Base-by-base conservation (phyloP, 2,888 invertebrate genomes). In the Tortricodes alternella region DNA sequence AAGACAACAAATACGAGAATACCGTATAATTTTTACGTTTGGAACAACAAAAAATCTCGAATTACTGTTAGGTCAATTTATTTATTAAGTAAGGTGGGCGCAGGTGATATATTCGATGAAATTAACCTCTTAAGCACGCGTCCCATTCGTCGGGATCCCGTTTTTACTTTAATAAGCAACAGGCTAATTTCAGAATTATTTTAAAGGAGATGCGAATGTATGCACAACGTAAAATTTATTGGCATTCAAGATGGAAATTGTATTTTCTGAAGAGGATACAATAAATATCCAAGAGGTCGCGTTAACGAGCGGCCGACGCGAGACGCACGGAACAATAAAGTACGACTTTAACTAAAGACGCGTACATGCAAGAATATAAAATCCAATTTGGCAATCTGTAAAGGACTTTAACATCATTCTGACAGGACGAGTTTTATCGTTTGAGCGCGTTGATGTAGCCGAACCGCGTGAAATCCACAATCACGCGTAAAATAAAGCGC, bases 221-320 rank as follows among this genome's bases (percentile, higher is more conserved):
- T 79, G 75, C 74, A 74, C 72, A 69, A 68, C 63, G 73, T 76
- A 64, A 77, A 80, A 85, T 84, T 81, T 84, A 85, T 85, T 76
- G 70, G 74, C 72, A 75, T 80, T 81, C 74, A 75, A 83, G 76
- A 83, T 86, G 86, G 85, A 87, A 85, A 88, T 86, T 86, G 85
- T 87, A 83, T 86, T 83, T 87, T 85, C 80, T 85, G 81, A 78
- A 80, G 84, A 87, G 88, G 88, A 88, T 87, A 88, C 84, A 82
- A 89, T 89, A 89, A 88, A 89, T 87, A 85, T 85, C 73, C 78
- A 70, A 85, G 85, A 88, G 86, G 87, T 87, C 85, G 87, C 84
- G 87, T 88, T 89, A 89, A 89, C 88, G 85, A 88, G 86, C 79
- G 78, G 77, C 72, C 74, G 71, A 71, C 73, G 81, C 83, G 78